Evolutionary conservation across 2,888 invertebrate species (phyloP), one percentile per base, ranked within the genome.

Genomic region (Macropis europaea): DNA sequence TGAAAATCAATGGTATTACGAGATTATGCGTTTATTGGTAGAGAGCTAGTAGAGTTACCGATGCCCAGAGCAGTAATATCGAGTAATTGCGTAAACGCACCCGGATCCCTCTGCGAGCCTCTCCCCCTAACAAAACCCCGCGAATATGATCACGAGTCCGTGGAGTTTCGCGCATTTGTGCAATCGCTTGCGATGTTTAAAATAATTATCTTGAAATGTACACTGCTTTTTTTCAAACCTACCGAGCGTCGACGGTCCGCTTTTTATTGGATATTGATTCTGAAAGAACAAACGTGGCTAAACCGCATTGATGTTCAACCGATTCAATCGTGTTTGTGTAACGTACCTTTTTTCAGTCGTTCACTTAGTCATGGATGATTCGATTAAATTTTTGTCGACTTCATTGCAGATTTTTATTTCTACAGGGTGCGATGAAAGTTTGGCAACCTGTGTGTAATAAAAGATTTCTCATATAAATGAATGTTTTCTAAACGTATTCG

Each of bases 1-100:
- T 82, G 84, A 84, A 83, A 84, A 84, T 84, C 84, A 84, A 84
- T 84, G 82, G 81, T 71, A 82, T 84, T 82, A 81, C 77, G 79
- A 79, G 82, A 84, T 84, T 84, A 84, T 82, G 79, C 81, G 79
- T 84, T 84, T 84, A 83, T 84, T 82, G 79, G 79, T 76, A 74
- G 70, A 79, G 81, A 76, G 78, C 73, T 77, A 73, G 81, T 71
- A 73, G 78, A 81, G 79, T 76, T 76, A 81, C 77, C 81, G 77
- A 72, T 76, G 76, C 82, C 83, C 82, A 78, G 77, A 82, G 80
- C 82, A 81, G 77, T 82, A 84, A 84, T 84, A 84, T 84, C 83
- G 81, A 81, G 76, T 84, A 84, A 84, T 84, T 82, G 82, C 79
- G 77, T 83, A 83, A 83, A 81, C 82, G 83, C 82, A 81, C 78